Base-by-base conservation (phyloP, 1,140 invertebrate species). In the Conopomorpha cramerella region DNA sequence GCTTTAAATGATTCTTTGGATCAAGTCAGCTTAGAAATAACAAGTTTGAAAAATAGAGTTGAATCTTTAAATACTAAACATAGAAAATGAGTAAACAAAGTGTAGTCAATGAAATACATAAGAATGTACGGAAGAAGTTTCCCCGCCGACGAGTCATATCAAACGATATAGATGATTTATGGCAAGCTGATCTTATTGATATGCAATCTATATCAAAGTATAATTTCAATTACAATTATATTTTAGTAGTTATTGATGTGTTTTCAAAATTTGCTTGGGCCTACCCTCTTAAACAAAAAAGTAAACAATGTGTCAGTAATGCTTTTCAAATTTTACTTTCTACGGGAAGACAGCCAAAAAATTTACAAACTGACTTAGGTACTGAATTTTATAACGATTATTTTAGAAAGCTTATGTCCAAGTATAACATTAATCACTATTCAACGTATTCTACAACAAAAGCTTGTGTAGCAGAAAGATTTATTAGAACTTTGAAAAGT, bases 181-280 rank as follows among this genome's bases (percentile, higher is more conserved):
- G 57, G 57, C 66, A 72, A 48, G 55, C 56, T 8, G 68, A 73
- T 54, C 48, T 76, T 16, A 58, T 63, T 6, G 60, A 74, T 45
- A 65, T 74, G 58, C 43, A 46, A 27, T 41, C 34, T 0, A 60
- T 55, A 49, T 39, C 43, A 14, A 42, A 42, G 40, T 14, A 48
- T 25, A 81, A 81, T 55, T 49, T 55, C 27, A 53, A 55, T 16
- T 66, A 49, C 46, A 63, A 62, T 37, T 81, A 72, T 43, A 48
- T 81, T 16, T 42, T 82, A 33, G 65, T 55, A 14, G 54, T 77
- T 3, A 80, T 81, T 36, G 68, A 81, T 49, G 42, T 46, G 15
- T 79, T 78, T 48, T 61, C 55, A 32, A 81, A 78, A 55, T 72
- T 52, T 49, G 63, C 67, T 13, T 81, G 60, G 61, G 59, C 57